Conservation (phyloP, 2,888 invertebrate genomes). For the Macrosoma leucophasiata region DNA sequence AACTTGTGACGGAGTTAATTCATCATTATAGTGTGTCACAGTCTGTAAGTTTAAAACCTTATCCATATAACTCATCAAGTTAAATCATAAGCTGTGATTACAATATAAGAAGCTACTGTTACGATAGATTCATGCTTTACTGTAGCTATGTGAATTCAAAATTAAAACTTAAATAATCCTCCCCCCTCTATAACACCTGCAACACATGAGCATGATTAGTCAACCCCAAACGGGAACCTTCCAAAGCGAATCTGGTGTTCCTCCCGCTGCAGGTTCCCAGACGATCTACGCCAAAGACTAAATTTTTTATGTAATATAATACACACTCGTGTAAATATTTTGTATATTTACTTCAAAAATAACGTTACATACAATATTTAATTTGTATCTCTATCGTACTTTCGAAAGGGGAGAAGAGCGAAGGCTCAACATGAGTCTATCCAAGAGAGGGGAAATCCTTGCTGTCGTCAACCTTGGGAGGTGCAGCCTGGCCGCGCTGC, state of each 20-base stretch:
- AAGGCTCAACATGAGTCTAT: slow-evolving; percentile 72
- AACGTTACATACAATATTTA: slow-evolving; percentile 74
- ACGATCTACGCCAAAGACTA: slow-evolving; percentile 40
- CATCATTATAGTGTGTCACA: slow-evolving; percentile 62
- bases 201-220: slow-evolving; percentile 35
- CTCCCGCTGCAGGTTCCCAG: slow-evolving; percentile 31
- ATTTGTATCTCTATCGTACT: slow-evolving; percentile 69
- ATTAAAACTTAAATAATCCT: slow-evolving; percentile 60
- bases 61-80: slow-evolving; percentile 50
- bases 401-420: slow-evolving; percentile 62
- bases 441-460: slow-evolving; percentile 96
- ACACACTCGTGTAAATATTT: slow-evolving; percentile 74
- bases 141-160: slow-evolving; percentile 60
- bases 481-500: slow-evolving; percentile 53
- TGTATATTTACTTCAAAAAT: slow-evolving; percentile 77
- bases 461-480: slow-evolving; percentile 96
- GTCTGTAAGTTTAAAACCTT: slow-evolving; percentile 42
- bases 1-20: slow-evolving; percentile 72
- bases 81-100: slow-evolving; percentile 69
- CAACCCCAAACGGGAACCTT: slow-evolving; percentile 32
- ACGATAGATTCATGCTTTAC: slow-evolving; percentile 54
- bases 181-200: slow-evolving; percentile 48
- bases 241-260: slow-evolving; percentile 30
- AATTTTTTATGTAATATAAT: slow-evolving; percentile 64
- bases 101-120: slow-evolving; percentile 69